Conservation (phyloP, 2,797 vertebrate genomes). For the Limosa lapponica region DNA sequence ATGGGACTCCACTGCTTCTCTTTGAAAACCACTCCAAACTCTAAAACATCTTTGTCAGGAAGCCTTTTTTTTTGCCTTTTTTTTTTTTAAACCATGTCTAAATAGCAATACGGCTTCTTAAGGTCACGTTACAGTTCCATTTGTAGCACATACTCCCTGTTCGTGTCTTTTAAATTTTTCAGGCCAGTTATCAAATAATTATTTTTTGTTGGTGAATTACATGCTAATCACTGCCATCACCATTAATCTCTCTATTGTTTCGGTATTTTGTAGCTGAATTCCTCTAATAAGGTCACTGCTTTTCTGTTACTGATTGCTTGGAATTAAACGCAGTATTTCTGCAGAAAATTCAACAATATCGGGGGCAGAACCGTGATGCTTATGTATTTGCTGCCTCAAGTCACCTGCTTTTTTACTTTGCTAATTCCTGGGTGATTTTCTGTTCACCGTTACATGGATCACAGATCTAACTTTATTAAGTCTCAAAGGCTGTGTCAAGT, state of each 20-base stretch:
- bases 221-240: not conserved
- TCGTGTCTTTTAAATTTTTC: not conserved
- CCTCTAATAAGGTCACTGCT: conserved; percentile 1
- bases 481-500: not conserved
- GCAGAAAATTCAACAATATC: not conserved
- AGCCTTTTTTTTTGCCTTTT: not conserved
- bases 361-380: rapidly evolving
- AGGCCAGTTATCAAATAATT: not conserved
- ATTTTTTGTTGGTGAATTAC: not conserved
- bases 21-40: conserved; percentile 16
- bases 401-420: not conserved
- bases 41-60: not conserved
- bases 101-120: not conserved
- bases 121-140: not conserved
- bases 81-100: not conserved
- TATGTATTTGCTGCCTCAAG: not conserved
- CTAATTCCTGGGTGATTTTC: not conserved
- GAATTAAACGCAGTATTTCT: not conserved
- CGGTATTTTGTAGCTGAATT: not conserved
- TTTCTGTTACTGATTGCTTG: not conserved
- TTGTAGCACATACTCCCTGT: not conserved
- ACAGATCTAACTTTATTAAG: not conserved
- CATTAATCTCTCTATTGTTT: conserved; percentile 4
- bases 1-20: not conserved
- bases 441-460: not conserved